These are phyloP conservation scores for Heliconius congener DNA, from an alignment of 1,140 invertebrate species.

Conservation along the genomic window DNA sequence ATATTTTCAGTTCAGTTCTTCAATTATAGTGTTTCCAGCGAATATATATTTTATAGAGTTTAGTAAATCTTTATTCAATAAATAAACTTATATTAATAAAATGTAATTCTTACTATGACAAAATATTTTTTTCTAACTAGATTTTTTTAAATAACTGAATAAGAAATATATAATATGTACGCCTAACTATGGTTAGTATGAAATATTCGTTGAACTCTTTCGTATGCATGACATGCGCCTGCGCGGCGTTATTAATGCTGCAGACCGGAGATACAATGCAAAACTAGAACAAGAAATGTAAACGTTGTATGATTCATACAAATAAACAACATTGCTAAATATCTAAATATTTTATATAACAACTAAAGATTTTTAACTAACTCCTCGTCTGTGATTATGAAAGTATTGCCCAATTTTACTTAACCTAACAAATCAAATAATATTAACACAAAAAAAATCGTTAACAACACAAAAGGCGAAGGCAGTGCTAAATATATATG, in stretches of 20 bases:
- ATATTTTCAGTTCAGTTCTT: too few species aligned
- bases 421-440: neutral
- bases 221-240: constrained; percentile 47
- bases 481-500: constrained; percentile 15
- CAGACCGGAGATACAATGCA: constrained; percentile 1
- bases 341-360: neutral
- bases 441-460: neutral
- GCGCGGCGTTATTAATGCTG: constrained; percentile 30
- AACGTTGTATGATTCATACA: neutral
- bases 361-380: neutral
- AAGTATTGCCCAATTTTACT: neutral
- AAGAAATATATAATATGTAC: neutral
- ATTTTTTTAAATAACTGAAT: neutral
- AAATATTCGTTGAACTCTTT: constrained; percentile 61
- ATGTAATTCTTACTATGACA: too few species aligned
- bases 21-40: too few species aligned
- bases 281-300: constrained; percentile 5
- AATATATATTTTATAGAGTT: too few species aligned
- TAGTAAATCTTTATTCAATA: too few species aligned
- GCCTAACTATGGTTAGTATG: neutral
- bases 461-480: constrained; percentile 4
- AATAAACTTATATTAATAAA: too few species aligned
- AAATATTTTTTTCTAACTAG: too few species aligned
- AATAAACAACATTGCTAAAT: neutral
- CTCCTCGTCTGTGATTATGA: neutral